These are phyloP conservation scores for Lethenteron camtschaticum DNA, from an alignment of 2,113 vertebrate genomes.

Conservation along the genomic window DNA sequence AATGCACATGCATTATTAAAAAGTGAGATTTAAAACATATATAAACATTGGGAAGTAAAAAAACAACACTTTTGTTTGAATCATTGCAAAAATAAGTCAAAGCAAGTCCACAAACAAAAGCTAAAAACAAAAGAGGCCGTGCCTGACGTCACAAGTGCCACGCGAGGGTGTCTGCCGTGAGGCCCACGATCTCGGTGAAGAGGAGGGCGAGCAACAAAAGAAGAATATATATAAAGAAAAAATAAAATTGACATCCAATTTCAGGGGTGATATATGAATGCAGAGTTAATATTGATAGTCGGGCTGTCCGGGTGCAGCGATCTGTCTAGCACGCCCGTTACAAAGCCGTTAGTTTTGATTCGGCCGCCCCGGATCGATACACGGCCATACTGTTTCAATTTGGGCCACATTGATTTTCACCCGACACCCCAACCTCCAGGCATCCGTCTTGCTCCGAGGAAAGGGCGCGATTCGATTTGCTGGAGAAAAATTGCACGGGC, in stretches of 20 bases:
- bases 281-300: constrained; percentile 99
- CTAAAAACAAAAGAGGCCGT: too few relatives aligned
- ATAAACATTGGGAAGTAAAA: too few relatives aligned
- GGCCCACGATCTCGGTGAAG: too few relatives aligned
- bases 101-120: too few relatives aligned
- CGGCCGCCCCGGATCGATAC: constrained; percentile 89
- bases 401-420: constrained; percentile 94
- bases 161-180: too few relatives aligned
- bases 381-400: constrained; percentile 99
- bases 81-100: too few relatives aligned
- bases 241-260: background rate
- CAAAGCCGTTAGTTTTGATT: constrained; percentile 99
- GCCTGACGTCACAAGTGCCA: too few relatives aligned
- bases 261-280: constrained; percentile 6
- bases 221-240: too few relatives aligned
- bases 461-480: constrained; percentile 99
- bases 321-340: constrained; percentile 97
- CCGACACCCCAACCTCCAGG: constrained; percentile 78
- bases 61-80: too few relatives aligned
- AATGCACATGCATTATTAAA: too few relatives aligned
- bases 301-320: constrained; percentile 99
- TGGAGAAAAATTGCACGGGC: constrained; percentile 99
- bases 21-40: too few relatives aligned
- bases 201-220: too few relatives aligned
- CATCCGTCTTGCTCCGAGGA: constrained; percentile 99